Evolutionary conservation across 2,113 vertebrate genomes (phyloP).

Genomic region (Syngnathus typhle): DNA sequence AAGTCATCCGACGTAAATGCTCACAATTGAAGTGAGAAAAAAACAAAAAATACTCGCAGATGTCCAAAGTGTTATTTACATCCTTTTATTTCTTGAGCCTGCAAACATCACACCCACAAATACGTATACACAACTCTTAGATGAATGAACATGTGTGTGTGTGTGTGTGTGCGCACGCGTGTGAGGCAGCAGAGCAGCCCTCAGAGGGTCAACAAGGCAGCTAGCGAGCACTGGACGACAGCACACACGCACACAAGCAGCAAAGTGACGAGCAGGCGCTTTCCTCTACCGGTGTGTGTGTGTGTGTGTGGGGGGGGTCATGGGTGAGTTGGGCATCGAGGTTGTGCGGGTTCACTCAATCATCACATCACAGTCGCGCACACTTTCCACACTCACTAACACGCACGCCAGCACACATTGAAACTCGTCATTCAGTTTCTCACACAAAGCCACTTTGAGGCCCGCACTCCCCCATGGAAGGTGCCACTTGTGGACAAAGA

Average conservation of each 20-base stretch:
- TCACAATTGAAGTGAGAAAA: background rate
- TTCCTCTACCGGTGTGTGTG: slow-evolving; percentile 41
- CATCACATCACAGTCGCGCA: slow-evolving; percentile 44
- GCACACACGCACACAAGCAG: slow-evolving; percentile 42
- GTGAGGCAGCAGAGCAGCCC: slow-evolving; percentile 63
- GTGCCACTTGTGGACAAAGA: slow-evolving; percentile 5
- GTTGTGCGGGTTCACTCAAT: slow-evolving; percentile 54
- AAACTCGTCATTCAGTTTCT: slow-evolving; percentile 13
- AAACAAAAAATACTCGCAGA: no score
- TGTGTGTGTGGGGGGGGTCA: slow-evolving; percentile 13
- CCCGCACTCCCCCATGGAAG: background rate
- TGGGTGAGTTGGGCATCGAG: slow-evolving; percentile 57
- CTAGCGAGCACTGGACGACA: slow-evolving; percentile 58
- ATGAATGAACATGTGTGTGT: slow-evolving; percentile 50
- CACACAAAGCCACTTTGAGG: background rate
- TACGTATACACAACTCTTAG: slow-evolving; percentile 74
- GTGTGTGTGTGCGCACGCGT: slow-evolving; percentile 56
- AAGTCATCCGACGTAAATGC: no score
- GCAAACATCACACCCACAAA: slow-evolving; percentile 80
- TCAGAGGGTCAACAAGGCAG: slow-evolving; percentile 71
- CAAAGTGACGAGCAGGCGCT: slow-evolving; percentile 41
- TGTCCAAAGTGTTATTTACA: slow-evolving; percentile 65
- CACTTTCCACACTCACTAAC: slow-evolving; percentile 6
- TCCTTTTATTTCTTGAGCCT: slow-evolving; percentile 74
- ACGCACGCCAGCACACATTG: slow-evolving; percentile 34